Percentiles rank a stretch among this genome's conserved stretches.
phyloP scores from a whole-genome alignment of 2,113 vertebrate genomes.

The Anhinga anhinga region DNA sequence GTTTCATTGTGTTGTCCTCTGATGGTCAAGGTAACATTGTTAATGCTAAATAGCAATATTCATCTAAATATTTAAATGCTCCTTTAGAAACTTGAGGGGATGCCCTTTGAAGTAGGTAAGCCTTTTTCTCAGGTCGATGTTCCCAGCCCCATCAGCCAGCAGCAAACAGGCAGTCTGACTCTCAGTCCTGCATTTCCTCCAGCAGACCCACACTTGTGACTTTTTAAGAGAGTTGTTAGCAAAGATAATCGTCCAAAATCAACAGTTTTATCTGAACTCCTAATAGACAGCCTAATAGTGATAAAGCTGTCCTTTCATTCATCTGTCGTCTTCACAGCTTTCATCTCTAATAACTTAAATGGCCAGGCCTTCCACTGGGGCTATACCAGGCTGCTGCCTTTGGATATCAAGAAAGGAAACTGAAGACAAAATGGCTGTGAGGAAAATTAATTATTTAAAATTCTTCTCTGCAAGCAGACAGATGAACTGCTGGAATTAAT shows the following conservation, averaged over 20 bases:
- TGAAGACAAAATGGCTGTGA: not conserved
- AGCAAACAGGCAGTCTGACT: not conserved
- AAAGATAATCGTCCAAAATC: not conserved
- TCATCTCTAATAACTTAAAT: not conserved
- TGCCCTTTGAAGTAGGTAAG: not conserved
- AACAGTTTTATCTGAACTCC: not conserved
- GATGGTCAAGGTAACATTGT: not conserved
- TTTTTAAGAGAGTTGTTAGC: not conserved
- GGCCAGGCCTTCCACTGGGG: not conserved
- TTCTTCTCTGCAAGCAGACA: not conserved
- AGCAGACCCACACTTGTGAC: not conserved
- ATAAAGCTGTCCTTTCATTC: not conserved
- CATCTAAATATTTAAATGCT: not conserved
- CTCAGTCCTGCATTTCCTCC: not conserved
- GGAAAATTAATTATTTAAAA: not conserved
- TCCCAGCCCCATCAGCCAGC: not conserved
- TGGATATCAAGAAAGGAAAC: not conserved
- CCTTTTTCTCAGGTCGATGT: not conserved
- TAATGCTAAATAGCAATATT: not conserved
- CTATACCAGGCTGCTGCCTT: not conserved
- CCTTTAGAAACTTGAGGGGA: not conserved
- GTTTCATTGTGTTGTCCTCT: not conserved
- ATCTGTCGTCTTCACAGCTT: not conserved
- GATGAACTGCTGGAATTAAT: not conserved
- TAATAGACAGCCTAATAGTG: not conserved